Conservation (phyloP, 53 echinoderm and acorn worm species). For the Luidia sarsii region DNA sequence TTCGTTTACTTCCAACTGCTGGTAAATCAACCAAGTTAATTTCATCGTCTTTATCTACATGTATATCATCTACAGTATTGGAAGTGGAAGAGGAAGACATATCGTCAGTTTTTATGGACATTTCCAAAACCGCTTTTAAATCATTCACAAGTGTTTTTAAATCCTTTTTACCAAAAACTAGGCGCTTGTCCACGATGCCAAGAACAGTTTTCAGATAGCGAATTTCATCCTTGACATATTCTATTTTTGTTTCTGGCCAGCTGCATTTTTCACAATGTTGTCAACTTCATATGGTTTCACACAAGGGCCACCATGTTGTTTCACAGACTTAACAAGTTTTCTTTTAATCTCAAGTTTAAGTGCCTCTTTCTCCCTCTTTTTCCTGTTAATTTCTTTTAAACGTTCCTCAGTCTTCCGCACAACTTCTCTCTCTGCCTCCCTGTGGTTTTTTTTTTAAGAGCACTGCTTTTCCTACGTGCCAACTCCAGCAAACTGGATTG, state of each 20-base stretch:
- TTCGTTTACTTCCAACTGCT: neutral
- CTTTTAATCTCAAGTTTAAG: neutral
- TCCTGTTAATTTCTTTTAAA: conserved; percentile 17
- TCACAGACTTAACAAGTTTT: conserved; percentile 13
- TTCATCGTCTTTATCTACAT: too few species aligned
- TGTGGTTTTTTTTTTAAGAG: neutral
- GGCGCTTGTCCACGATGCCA: conserved; percentile 22
- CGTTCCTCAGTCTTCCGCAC: conserved; percentile 18
- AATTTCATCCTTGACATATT: conserved; percentile 6
- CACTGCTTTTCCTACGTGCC: neutral
- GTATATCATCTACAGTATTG: too few species aligned
- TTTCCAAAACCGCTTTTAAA: conserved; percentile 16
- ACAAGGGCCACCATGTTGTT: conserved; percentile 41
- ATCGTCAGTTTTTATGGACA: neutral
- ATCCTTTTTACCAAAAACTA: conserved; percentile 14
- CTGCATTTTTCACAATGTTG: neutral
- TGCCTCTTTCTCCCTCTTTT: conserved; percentile 33
- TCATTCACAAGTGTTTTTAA: neutral
- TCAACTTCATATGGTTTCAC: conserved; percentile 2
- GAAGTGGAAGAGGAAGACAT: too few species aligned
- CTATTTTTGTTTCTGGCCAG: neutral
- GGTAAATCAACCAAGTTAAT: too few species aligned
- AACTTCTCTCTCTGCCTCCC: conserved; percentile 30
- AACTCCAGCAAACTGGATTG: neutral
- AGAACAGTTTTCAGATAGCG: conserved; percentile 19